phyloP scores from a whole-genome alignment of 1,140 invertebrate species.

The Leptinotarsa defecta region DNA sequence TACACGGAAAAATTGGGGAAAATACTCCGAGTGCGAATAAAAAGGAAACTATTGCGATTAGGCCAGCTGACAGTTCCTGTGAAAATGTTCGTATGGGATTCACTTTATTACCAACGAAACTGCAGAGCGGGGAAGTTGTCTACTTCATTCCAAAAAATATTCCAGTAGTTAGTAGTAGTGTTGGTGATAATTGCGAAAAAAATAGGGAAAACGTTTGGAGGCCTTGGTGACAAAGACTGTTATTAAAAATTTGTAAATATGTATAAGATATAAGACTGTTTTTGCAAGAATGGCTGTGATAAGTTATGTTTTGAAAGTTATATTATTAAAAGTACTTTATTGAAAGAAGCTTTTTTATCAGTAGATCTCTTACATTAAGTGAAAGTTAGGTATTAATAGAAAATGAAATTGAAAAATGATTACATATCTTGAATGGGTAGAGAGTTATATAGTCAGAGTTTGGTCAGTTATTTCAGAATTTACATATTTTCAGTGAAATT shows the following conservation, averaged over 20 bases:
- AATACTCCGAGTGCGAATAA: conserved; percentile 6
- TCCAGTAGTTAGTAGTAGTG: conserved; percentile 11
- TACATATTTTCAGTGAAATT: too few species aligned
- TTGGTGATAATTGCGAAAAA: conserved; percentile 19
- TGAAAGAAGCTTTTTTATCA: background rate
- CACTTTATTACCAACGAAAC: conserved; percentile 48
- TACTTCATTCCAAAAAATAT: conserved; percentile 48
- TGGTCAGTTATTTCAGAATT: too few species aligned
- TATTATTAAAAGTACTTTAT: conserved; percentile 7
- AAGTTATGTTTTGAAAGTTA: background rate
- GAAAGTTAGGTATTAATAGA: too few species aligned
- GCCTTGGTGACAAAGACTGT: conserved; percentile 46
- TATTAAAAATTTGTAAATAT: conserved; percentile 19
- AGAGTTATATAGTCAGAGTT: too few species aligned
- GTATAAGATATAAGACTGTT: background rate
- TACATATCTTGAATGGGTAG: too few species aligned
- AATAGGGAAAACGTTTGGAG: conserved; percentile 48
- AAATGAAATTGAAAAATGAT: too few species aligned
- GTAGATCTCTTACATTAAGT: too few species aligned
- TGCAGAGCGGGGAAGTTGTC: conserved; percentile 47
- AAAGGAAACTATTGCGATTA: conserved; percentile 29
- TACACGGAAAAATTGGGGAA: conserved; percentile 51
- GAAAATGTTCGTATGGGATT: conserved; percentile 40
- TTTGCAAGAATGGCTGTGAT: conserved; percentile 13
- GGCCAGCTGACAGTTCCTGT: conserved; percentile 39